These are phyloP conservation scores for Gavia stellata DNA, from an alignment of 2,113 vertebrate genomes.

Conservation along the genomic window DNA sequence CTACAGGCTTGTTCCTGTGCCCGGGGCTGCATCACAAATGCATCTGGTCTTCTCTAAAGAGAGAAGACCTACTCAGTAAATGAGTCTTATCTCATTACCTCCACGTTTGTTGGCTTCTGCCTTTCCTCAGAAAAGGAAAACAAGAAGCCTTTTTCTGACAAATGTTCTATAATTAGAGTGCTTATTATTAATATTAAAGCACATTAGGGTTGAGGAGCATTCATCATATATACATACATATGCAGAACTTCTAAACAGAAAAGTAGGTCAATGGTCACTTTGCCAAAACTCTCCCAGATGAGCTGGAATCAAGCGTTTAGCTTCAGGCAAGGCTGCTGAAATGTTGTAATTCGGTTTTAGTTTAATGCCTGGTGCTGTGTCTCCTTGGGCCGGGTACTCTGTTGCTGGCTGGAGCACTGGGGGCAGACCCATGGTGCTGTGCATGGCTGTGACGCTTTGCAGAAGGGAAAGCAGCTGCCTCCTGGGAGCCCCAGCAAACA, in stretches of 20 bases:
- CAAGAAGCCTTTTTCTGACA: background rate
- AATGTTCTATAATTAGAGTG: background rate
- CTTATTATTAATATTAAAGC: background rate
- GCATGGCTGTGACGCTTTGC: accelerated
- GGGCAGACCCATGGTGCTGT: background rate
- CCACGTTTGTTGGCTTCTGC: background rate
- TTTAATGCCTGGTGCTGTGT: background rate
- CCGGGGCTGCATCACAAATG: background rate
- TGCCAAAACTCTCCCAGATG: background rate
- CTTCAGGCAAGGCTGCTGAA: background rate
- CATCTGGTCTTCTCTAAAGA: background rate
- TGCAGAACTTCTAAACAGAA: background rate
- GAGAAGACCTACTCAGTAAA: background rate
- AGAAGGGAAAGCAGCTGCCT: background rate
- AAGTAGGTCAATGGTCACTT: background rate
- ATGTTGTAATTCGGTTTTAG: background rate
- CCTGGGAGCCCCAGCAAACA: background rate
- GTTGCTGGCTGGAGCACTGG: accelerated
- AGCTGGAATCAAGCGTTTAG: background rate
- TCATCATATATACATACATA: background rate
- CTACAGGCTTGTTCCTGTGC: background rate
- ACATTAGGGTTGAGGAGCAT: background rate
- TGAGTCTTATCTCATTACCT: background rate
- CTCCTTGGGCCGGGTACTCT: background rate
- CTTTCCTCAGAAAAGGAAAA: background rate